Percentiles rank a stretch among this genome's conserved stretches.
phyloP scores from a whole-genome alignment of 1,140 invertebrate genomes.

The Diorhabda carinulata region DNA sequence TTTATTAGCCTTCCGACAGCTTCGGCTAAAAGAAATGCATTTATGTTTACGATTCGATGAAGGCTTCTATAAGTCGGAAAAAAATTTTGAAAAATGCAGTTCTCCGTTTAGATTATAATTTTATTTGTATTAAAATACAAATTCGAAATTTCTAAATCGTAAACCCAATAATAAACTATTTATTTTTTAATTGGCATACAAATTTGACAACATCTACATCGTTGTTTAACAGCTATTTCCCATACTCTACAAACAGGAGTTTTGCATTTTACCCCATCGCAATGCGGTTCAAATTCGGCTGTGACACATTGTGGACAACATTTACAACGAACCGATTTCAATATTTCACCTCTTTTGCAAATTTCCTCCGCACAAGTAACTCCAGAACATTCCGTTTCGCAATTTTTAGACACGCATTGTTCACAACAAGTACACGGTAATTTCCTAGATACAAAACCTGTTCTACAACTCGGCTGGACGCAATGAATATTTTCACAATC shows the following conservation, averaged over 20 bases:
- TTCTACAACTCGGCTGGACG: not conserved
- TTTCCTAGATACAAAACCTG: not conserved
- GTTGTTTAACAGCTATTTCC: not conserved
- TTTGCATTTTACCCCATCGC: not conserved
- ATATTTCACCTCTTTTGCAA: not conserved
- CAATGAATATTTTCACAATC: not conserved
- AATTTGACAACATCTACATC: not conserved
- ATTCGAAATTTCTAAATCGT: too few relatives aligned
- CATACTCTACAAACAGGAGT: not conserved
- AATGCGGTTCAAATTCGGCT: not conserved
- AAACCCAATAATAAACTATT: not conserved
- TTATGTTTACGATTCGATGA: too few relatives aligned
- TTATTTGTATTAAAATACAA: too few relatives aligned
- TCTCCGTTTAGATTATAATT: too few relatives aligned
- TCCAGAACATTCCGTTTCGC: not conserved
- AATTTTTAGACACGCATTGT: not conserved
- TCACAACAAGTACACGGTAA: not conserved
- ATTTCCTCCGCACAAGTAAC: not conserved
- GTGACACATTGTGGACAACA: not conserved
- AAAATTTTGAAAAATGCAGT: too few relatives aligned
- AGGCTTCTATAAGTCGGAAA: too few relatives aligned
- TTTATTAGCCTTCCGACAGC: too few relatives aligned
- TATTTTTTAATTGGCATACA: not conserved
- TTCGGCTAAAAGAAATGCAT: too few relatives aligned
- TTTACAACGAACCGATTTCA: not conserved